Percentiles rank a stretch among this genome's conserved stretches.
These are phyloP conservation scores for Motacilla alba DNA, from an alignment of 2,113 vertebrate genomes.

Conservation along the genomic window DNA sequence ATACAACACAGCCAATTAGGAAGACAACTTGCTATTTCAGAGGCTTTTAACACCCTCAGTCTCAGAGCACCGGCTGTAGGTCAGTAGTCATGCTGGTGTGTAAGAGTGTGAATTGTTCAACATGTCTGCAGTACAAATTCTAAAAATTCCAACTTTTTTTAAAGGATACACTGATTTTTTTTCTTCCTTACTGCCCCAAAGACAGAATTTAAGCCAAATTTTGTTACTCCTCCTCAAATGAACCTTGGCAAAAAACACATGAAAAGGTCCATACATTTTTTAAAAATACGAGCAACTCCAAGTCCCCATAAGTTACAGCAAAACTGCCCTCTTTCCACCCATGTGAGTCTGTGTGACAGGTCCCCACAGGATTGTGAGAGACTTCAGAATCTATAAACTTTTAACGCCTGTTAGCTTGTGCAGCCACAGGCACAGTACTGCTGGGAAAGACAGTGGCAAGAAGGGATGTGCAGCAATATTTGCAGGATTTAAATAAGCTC, in stretches of 20 bases:
- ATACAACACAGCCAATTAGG: neutral
- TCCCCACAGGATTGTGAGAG: neutral
- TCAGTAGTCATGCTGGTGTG: neutral
- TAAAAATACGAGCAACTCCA: neutral
- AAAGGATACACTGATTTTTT: neutral
- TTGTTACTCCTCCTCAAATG: neutral
- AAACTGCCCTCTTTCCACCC: neutral
- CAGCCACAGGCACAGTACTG: neutral
- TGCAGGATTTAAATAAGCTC: neutral
- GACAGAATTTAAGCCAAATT: neutral
- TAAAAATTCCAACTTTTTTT: fast-evolving
- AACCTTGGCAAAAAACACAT: neutral
- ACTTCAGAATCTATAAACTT: neutral
- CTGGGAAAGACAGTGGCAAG: neutral
- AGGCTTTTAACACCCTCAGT: conserved; percentile 14
- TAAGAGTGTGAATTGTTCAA: neutral
- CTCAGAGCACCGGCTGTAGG: neutral
- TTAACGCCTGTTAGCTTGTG: neutral
- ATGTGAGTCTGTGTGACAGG: neutral
- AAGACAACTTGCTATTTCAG: neutral
- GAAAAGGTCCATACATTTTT: neutral
- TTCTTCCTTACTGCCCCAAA: neutral
- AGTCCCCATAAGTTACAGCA: neutral
- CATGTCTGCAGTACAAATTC: neutral
- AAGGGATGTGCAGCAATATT: neutral